Evolutionary conservation across 2,113 vertebrate genomes (phyloP).

Genomic region (Mus pahari): DNA sequence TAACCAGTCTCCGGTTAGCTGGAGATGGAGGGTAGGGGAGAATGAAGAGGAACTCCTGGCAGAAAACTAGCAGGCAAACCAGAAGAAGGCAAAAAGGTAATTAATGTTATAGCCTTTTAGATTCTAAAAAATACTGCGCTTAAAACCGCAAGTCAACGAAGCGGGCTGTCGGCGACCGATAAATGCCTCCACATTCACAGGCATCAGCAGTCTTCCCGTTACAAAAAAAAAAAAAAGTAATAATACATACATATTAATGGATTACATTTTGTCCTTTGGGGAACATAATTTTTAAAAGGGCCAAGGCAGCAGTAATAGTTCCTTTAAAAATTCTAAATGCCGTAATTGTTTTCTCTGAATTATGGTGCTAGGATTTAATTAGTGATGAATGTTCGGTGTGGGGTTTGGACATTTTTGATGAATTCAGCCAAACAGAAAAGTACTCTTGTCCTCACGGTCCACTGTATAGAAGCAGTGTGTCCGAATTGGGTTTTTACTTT

Average conservation of each 20-base stretch:
- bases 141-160: constrained; percentile 85
- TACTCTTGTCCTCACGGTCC: constrained; percentile 57
- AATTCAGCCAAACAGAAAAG: constrained; percentile 81
- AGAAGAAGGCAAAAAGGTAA: constrained; percentile 83
- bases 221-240: constrained; percentile 79
- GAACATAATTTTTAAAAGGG: constrained; percentile 88
- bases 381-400: constrained; percentile 83
- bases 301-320: constrained; percentile 86
- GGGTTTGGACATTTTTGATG: constrained; percentile 82
- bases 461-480: background rate
- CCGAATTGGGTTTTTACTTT: constrained; percentile 33
- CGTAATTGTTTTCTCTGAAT: constrained; percentile 88
- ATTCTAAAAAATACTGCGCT: constrained; percentile 87
- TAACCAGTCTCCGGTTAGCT: constrained; percentile 64
- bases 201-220: constrained; percentile 87
- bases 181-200: constrained; percentile 87
- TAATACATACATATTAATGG: constrained; percentile 88
- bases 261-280: constrained; percentile 88
- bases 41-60: constrained; percentile 64
- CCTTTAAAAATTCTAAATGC: constrained; percentile 87
- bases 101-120: constrained; percentile 88
- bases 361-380: constrained; percentile 86
- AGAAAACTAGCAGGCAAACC: constrained; percentile 78
- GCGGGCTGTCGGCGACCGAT: constrained; percentile 82
- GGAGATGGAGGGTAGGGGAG: background rate